Evolutionary conservation across 2,888 invertebrate genomes (phyloP), one percentile per base, ranked within the genome.

Genomic region (Adela reaumurella): DNA sequence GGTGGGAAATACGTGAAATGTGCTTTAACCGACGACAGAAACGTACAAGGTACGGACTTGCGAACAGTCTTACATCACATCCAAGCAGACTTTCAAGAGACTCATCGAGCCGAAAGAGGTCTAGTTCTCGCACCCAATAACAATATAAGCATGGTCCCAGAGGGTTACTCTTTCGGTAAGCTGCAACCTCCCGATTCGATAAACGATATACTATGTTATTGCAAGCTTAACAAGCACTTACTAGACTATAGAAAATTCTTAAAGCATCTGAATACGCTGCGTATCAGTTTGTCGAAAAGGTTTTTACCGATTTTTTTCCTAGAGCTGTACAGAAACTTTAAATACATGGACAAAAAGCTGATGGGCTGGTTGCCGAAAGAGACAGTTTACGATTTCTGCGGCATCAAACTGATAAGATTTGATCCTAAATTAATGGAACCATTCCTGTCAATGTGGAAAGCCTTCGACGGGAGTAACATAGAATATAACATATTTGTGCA

Each of bases 401-500:
- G 58, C 3, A 64, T 66, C 35, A 67, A 70, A 52, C 56, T 70
- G 1, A 67, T 83, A 43, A 62, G 69, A 52, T 78, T 82, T 57
- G 70, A 81, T 51, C 66, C 71, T n/a, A 51, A 58, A 19, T 60
- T 78, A 17, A 66, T 83, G n/a, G 79, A 82, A 56, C 74, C 76
- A 1, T 59, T 84, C 11, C 59, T 82, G 24, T 59, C 60, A 10
- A 61, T 77, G 56, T 70, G 81, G 64, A 58, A 70, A 17, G 78
- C 81, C 14, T 74, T 79, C 50, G 64, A 74, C 46, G 73, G 78
- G 6, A 60, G 65, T 14, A 61, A 62, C 48, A 73, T 83, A 47
- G 60, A 81, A 56, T 83, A 82, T 48, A 66, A 68, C 58, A 73
- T 61, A 20, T 83, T 83, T 56, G 65, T 81, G 4, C 67, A 70